Evolutionary conservation across 2,888 invertebrate species (phyloP).

Genomic region (Augochlorella aurata): DNA sequence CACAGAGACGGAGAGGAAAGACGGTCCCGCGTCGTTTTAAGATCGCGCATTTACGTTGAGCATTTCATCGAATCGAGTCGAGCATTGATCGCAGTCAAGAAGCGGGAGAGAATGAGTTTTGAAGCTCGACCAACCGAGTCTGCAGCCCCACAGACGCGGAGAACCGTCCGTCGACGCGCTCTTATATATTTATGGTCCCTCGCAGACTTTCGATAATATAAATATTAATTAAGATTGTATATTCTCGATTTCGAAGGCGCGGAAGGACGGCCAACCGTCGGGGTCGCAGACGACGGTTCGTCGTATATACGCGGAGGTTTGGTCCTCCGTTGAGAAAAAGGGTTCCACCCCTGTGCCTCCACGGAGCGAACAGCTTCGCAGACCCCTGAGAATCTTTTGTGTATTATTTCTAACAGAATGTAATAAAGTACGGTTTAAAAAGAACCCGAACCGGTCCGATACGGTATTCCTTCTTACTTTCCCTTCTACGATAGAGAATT

Average conservation of each 20-base stretch:
- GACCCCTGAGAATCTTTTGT: slow-evolving; percentile 71
- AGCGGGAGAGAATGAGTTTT: neutral
- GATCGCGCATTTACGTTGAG: slow-evolving; percentile 77
- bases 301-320: slow-evolving; percentile 20
- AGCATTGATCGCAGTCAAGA: slow-evolving; percentile 25
- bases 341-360: slow-evolving; percentile 29
- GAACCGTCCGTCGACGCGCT: slow-evolving; percentile 23
- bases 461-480: neutral
- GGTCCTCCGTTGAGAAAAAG: neutral
- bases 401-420: slow-evolving; percentile 80
- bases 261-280: slow-evolving; percentile 32
- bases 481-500: neutral
- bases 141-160: slow-evolving; percentile 40
- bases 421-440: slow-evolving; percentile 75
- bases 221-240: slow-evolving; percentile 61
- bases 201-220: slow-evolving; percentile 59
- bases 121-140: slow-evolving; percentile 51
- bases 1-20: neutral
- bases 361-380: slow-evolving; percentile 60
- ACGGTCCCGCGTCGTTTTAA: slow-evolving; percentile 30
- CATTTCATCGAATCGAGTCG: slow-evolving; percentile 69
- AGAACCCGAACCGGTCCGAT: neutral
- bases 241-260: slow-evolving; percentile 52
- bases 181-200: slow-evolving; percentile 52
- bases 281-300: slow-evolving; percentile 60